Base-by-base conservation (phyloP, 2,888 invertebrate genomes). In the Morinoia aosen region DNA sequence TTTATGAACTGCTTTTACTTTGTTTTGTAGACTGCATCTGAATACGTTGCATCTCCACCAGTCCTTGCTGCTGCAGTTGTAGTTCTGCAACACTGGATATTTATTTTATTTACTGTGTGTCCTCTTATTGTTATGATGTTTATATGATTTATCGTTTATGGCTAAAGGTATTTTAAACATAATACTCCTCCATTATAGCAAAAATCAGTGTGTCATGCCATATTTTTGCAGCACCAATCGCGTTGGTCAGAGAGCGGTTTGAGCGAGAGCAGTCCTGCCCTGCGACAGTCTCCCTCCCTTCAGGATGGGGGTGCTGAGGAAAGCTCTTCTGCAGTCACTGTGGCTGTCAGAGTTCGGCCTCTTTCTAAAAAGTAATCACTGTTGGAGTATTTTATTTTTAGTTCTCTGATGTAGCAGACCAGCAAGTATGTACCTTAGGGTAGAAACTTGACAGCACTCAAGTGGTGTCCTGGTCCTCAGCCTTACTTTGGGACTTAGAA, bases 321-420 rank as follows among this genome's bases (percentile, higher is more conserved):
- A 11, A 61, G 48, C 88, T 88, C 90, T 33, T 91, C 91, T 95
- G 64, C 64, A 40, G 95, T 95, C 33, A 91, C 95, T 39, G 95
- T 95, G 40, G 91, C 91, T 93, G 95, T 95, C 57, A 95, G 95
- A 91, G 93, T 95, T 61, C 93, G 95, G 48, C 95, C 95, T 90
- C 61, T 95, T 33, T 91, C 56, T 58, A 93, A 56, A 40, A 95
- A 91, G 95, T 95, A 58, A 88, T 11, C 25, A 33, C 10, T 76
- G 33, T 7, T 76, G 1, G 2, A 25, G 33, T 33, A 33, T 25
- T 48, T 48, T 48, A 48, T 76, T 76, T 76, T 76, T 10, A 33
- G 33, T 16, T 76, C 19, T 76, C 25, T 8, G 2, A 76, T 16
- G 12, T 64, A 19, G 5, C 7, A 19, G 64, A 64, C 19, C 25